Evolutionary conservation across 2,888 invertebrate genomes (phyloP).

Genomic region (Rotaria socialis): DNA sequence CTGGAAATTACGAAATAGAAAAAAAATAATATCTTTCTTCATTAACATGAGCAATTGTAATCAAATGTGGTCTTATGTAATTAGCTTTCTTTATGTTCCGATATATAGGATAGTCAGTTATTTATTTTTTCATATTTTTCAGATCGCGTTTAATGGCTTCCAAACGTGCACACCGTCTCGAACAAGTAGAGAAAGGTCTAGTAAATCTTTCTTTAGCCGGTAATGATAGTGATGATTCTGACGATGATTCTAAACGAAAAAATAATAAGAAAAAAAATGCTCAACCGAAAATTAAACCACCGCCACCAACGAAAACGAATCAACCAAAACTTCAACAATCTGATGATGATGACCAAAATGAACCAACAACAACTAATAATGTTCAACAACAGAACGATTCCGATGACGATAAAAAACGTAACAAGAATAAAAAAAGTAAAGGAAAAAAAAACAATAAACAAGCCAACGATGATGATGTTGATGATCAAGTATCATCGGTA

Average conservation of each 20-base stretch:
- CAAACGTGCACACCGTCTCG: neutral
- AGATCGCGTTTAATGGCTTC: neutral
- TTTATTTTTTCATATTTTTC: neutral
- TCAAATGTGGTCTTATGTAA: too few species aligned
- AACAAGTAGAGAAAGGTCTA: neutral
- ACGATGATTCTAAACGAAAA: neutral
- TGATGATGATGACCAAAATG: neutral
- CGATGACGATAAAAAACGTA: neutral
- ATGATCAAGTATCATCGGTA: neutral
- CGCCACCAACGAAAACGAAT: neutral
- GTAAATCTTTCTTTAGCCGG: neutral
- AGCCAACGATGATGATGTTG: neutral
- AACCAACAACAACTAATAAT: neutral
- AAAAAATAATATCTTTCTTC: too few species aligned
- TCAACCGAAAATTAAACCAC: neutral
- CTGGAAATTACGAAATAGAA: too few species aligned
- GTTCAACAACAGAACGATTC: neutral
- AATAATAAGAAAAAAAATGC: neutral
- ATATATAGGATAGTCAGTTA: too few species aligned
- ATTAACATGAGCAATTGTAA: too few species aligned
- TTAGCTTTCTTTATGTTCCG: too few species aligned
- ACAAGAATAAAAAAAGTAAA: neutral
- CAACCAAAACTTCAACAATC: neutral
- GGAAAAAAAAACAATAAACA: slow-evolving; percentile 38
- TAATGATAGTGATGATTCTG: neutral